phyloP scores from a whole-genome alignment of 2,888 invertebrate species.

The Agonopterix arenella region DNA sequence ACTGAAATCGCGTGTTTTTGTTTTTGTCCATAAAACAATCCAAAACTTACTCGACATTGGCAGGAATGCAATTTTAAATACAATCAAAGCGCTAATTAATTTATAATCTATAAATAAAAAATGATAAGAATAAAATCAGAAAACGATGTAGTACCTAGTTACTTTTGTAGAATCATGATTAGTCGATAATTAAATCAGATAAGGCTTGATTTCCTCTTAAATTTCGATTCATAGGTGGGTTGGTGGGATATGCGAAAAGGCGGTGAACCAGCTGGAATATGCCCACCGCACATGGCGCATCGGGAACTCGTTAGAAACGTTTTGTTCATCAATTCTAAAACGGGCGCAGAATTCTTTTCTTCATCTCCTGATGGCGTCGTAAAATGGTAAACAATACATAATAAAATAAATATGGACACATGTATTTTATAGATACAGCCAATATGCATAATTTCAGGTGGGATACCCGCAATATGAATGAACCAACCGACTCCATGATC shows the following conservation, averaged over 20 bases:
- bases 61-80: too few species aligned
- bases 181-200: too few species aligned
- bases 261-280: conserved; percentile 85
- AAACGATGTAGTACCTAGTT: too few species aligned
- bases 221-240: conserved; percentile 67
- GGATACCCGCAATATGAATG: conserved; percentile 83
- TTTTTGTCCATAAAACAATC: too few species aligned
- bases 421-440: too few species aligned
- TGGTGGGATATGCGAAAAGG: conserved; percentile 93
- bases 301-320: conserved; percentile 92
- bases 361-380: conserved; percentile 95
- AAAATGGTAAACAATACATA: conserved; percentile 75
- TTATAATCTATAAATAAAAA: too few species aligned
- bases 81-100: not conserved
- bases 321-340: conserved; percentile 95
- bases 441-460: conserved; percentile 69
- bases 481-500: conserved; percentile 81
- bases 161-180: too few species aligned
- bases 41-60: too few species aligned
- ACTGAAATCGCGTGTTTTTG: too few species aligned
- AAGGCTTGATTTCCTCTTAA: not conserved
- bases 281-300: conserved; percentile 89
- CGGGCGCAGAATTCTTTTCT: conserved; percentile 96
- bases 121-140: too few species aligned
- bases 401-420: not conserved